Evolutionary conservation across 2,888 invertebrate genomes (phyloP).

Genomic region (Lasius platythorax): DNA sequence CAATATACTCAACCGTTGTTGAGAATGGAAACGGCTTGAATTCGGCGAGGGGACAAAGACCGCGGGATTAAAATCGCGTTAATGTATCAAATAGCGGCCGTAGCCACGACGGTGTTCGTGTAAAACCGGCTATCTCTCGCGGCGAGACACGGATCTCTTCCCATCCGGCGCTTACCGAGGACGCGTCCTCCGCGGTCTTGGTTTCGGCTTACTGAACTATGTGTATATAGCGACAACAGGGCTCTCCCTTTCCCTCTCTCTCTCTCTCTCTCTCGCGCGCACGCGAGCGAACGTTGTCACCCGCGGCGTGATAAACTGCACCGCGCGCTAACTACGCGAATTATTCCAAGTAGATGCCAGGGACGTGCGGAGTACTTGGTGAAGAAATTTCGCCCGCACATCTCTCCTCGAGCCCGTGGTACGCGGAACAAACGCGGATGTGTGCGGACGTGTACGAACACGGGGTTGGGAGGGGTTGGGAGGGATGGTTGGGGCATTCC

Average conservation of each 20-base stretch:
- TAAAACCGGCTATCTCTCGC: conserved; percentile 26
- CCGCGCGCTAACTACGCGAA: conserved; percentile 79
- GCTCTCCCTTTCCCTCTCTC: background rate
- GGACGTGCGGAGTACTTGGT: conserved; percentile 54
- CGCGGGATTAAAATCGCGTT: conserved; percentile 21
- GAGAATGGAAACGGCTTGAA: background rate
- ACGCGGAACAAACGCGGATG: conserved; percentile 36
- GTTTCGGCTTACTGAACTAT: conserved; percentile 77
- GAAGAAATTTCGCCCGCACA: conserved; percentile 66
- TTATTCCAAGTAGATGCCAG: conserved; percentile 80
- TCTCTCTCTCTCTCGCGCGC: background rate
- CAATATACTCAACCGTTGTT: background rate
- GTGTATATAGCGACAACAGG: conserved; percentile 65
- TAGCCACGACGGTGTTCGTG: background rate
- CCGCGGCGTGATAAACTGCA: conserved; percentile 79
- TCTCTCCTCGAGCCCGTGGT: conserved; percentile 38
- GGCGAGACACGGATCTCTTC: conserved; percentile 13
- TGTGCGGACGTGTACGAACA: conserved; percentile 2
- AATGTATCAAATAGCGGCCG: conserved; percentile 8
- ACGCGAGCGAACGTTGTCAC: conserved; percentile 70
- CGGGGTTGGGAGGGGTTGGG: background rate
- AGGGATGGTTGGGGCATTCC: conserved; percentile 38
- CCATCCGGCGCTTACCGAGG: conserved; percentile 42
- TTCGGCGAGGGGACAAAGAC: no score
- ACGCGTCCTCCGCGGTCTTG: conserved; percentile 63